Base-by-base conservation (phyloP, 1,140 invertebrate genomes). In the Drosophila setifemur region DNA sequence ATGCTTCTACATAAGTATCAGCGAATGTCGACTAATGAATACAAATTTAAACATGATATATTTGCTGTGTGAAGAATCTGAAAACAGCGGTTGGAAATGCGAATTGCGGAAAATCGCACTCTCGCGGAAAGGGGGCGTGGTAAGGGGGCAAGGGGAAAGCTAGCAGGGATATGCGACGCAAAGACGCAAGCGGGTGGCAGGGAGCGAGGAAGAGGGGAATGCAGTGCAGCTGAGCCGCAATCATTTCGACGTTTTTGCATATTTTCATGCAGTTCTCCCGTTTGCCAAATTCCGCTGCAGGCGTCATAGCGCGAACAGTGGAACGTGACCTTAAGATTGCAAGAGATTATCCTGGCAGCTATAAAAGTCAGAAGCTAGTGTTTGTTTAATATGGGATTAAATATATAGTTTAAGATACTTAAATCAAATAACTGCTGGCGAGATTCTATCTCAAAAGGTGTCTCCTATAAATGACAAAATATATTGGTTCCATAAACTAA, bases 161-260 rank as follows among this genome's bases (percentile, higher is more conserved):
- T 11, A 4, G 7, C 31, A 14, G 14, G 31, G 31, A 33, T n/a
- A 14, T 33, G 11, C 11, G 25, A 16, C 21, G 18, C 28, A 12
- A 4, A 44, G 29, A 31, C 4, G 52, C 12, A 66, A 26, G 29
- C 11, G 26, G 28, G 39, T 23, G 47, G 43, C 43, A 12, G 18
- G 14, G 23, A 8, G 43, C 18, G 26, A 35, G 52, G 53, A 25
- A 31, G 31, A 28, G 44, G 58, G n/a, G 53, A 55, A 71, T 85
- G 58, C 63, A 54, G 69, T 72, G 57, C 42, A 50, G 75, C 58
- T 78, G 50, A 72, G 79, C 71, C 79, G 70, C 79, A 83, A 83
- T 83, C 79, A 83, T 85, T 85, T 85, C 79, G 70, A 54, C 74
- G 74, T 85, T 83, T 83, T 83, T 79, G 79, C 79, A 85, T 85